phyloP scores from a whole-genome alignment of 2,113 vertebrate genomes.

The Ctenomys sociabilis region DNA sequence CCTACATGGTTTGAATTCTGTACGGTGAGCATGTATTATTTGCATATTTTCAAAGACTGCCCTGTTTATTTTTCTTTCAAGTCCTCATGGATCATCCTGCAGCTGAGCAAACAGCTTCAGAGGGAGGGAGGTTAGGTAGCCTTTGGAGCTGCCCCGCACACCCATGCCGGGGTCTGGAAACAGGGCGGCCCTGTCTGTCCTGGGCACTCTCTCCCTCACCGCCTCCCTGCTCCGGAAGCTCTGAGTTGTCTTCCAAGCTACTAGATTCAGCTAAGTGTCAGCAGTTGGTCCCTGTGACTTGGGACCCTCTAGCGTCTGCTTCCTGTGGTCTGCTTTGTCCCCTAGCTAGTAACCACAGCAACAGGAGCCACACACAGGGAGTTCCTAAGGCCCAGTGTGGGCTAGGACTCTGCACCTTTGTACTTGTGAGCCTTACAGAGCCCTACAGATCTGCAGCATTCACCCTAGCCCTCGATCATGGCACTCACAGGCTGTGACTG shows the following conservation, averaged over 20 bases:
- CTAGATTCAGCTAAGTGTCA: not conserved
- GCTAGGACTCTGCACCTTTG: not conserved
- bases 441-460: not conserved
- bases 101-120: slow-evolving; percentile 68
- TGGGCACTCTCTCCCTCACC: not conserved
- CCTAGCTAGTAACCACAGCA: not conserved
- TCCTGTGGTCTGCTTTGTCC: not conserved
- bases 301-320: not conserved
- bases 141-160: not conserved
- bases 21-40: not conserved
- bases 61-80: slow-evolving; percentile 40
- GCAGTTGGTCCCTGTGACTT: not conserved
- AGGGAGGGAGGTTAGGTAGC: not conserved
- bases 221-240: slow-evolving; percentile 49
- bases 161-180: not conserved
- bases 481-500: not conserved
- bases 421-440: not conserved
- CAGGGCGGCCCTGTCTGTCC: not conserved
- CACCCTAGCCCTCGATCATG: not conserved
- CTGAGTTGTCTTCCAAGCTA: not conserved
- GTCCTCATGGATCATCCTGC: not conserved
- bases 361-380: not conserved
- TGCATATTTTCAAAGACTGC: not conserved
- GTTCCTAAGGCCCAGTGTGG: not conserved
- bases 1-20: not conserved